phyloP scores from a whole-genome alignment of 2,888 invertebrate genomes.

The Palloptera scutellata region DNA sequence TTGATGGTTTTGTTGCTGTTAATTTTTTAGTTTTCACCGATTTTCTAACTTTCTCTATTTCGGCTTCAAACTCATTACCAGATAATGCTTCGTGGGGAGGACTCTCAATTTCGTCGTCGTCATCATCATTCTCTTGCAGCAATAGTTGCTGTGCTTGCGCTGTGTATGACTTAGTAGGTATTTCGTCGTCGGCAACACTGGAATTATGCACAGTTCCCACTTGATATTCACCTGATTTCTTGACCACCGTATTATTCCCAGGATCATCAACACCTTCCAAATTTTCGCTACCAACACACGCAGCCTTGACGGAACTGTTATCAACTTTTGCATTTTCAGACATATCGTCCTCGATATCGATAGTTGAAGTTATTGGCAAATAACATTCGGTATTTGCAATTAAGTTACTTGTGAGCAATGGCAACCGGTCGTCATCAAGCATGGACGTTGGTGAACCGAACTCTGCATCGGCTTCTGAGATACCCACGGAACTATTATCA shows the following conservation, averaged over 20 bases:
- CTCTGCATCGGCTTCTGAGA: slow-evolving; percentile 49
- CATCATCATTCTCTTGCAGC: slow-evolving; percentile 8
- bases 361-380: neutral
- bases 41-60: slow-evolving; percentile 1
- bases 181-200: too few species aligned
- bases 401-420: slow-evolving; percentile 21
- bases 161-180: neutral
- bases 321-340: neutral
- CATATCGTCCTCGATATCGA: slow-evolving; percentile 7
- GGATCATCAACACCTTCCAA: too few species aligned
- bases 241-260: too few species aligned
- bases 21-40: slow-evolving; percentile 2
- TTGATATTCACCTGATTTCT: too few species aligned
- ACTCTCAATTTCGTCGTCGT: slow-evolving; percentile 37
- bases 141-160: neutral
- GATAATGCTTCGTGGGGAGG: slow-evolving; percentile 37
- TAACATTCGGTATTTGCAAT: slow-evolving; percentile 25
- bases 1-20: neutral
- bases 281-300: too few species aligned
- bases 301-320: too few species aligned
- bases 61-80: slow-evolving; percentile 31
- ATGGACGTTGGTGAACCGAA: slow-evolving; percentile 51
- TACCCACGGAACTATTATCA: slow-evolving; percentile 47
- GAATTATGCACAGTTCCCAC: too few species aligned
- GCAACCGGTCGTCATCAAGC: slow-evolving; percentile 48